Evolutionary conservation across 2,888 invertebrate species (phyloP).

Genomic region (Nephrotoma appendiculata): DNA sequence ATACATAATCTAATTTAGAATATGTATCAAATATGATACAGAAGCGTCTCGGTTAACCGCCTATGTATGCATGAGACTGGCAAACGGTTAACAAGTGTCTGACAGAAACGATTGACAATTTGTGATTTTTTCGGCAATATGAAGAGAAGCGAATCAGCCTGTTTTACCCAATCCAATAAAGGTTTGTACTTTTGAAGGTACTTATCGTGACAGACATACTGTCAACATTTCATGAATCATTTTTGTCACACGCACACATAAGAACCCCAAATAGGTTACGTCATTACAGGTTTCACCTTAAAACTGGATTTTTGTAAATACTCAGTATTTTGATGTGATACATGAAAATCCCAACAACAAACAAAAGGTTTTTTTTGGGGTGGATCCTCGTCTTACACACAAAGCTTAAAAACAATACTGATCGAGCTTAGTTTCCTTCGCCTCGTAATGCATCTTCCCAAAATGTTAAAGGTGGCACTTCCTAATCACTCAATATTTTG

Average conservation of each 20-base stretch:
- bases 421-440: neutral
- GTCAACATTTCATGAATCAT: neutral
- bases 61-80: no score
- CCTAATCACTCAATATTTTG: neutral
- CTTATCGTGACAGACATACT: neutral
- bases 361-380: neutral
- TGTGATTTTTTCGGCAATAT: no score
- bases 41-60: no score
- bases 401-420: neutral
- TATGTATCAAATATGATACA: no score
- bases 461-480: neutral
- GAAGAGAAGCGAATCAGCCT: no score
- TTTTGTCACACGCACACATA: neutral
- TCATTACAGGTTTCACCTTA: neutral
- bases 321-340: neutral
- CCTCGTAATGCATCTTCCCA: neutral
- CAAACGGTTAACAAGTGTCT: no score
- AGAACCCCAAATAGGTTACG: neutral
- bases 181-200: neutral
- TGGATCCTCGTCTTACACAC: neutral
- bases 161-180: no score
- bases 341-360: neutral
- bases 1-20: no score
- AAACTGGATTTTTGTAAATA: neutral
- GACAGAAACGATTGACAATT: no score